Conservation (phyloP, 2,797 vertebrate genomes). For the Varecia variegata region DNA sequence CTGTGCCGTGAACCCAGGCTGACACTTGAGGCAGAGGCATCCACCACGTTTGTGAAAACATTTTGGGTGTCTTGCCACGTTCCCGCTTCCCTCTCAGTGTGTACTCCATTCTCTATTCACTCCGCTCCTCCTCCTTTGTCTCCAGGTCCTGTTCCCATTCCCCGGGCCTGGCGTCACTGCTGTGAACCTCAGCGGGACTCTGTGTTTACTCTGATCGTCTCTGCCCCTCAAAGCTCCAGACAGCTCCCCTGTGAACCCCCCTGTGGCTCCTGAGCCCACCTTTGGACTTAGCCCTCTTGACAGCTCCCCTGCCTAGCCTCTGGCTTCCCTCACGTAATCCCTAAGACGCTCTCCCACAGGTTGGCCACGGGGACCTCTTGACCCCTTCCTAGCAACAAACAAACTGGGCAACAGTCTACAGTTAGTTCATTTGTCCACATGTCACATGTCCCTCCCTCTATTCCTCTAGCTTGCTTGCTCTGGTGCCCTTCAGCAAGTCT, state of each 20-base stretch:
- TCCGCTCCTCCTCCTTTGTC: background rate
- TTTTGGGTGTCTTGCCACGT: too few relatives aligned
- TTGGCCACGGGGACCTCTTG: background rate
- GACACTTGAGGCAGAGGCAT: background rate
- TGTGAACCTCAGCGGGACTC: background rate
- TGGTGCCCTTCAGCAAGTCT: background rate
- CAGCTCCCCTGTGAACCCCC: too few relatives aligned
- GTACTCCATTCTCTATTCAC: background rate
- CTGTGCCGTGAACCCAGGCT: background rate
- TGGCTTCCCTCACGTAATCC: background rate
- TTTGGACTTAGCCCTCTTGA: background rate
- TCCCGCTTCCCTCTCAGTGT: background rate
- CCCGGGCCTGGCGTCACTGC: background rate
- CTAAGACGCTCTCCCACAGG: background rate
- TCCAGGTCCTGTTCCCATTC: background rate
- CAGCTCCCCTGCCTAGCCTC: background rate
- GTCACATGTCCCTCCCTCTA: too few relatives aligned
- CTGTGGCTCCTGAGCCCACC: background rate
- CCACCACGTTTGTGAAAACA: background rate
- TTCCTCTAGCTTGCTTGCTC: background rate
- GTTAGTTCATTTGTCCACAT: background rate
- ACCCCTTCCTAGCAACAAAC: background rate
- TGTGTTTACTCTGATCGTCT: background rate
- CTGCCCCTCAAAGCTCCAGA: background rate
- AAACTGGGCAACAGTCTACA: background rate